These are phyloP conservation scores for Leptopilina myrica DNA, from an alignment of 2,888 invertebrate genomes.

Conservation along the genomic window DNA sequence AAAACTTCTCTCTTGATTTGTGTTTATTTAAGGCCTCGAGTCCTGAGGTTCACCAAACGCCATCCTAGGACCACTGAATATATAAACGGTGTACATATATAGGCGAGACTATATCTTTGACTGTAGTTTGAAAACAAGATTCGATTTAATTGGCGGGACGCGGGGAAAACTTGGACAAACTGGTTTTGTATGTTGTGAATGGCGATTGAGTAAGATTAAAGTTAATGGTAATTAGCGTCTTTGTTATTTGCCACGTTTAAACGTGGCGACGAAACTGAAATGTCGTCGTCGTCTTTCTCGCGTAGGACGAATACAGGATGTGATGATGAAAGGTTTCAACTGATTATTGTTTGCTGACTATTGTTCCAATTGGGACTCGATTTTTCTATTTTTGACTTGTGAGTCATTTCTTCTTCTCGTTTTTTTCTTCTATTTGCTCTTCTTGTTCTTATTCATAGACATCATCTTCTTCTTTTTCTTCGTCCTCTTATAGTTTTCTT, in stretches of 20 bases:
- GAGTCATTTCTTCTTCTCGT: not conserved
- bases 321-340: not conserved
- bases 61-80: not conserved
- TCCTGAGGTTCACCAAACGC: constrained; percentile 42
- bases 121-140: constrained; percentile 5
- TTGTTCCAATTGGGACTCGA: not conserved
- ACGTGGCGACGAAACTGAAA: not conserved
- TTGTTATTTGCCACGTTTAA: constrained; percentile 13
- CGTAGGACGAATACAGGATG: constrained; percentile 37
- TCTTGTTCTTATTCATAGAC: too few species aligned
- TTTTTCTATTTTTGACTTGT: not conserved
- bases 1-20: constrained; percentile 46
- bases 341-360: not conserved
- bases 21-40: constrained; percentile 48
- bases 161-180: constrained; percentile 2
- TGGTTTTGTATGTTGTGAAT: not conserved
- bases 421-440: too few species aligned
- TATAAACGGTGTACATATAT: not conserved
- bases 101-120: not conserved
- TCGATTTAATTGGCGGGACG: constrained; percentile 26
- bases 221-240: constrained; percentile 17
- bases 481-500: too few species aligned
- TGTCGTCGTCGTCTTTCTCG: not conserved
- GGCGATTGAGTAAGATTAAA: not conserved
- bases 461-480: too few species aligned